Evolutionary conservation across 2,888 invertebrate genomes (phyloP).

Genomic region (Drosophila kanekoi): DNA sequence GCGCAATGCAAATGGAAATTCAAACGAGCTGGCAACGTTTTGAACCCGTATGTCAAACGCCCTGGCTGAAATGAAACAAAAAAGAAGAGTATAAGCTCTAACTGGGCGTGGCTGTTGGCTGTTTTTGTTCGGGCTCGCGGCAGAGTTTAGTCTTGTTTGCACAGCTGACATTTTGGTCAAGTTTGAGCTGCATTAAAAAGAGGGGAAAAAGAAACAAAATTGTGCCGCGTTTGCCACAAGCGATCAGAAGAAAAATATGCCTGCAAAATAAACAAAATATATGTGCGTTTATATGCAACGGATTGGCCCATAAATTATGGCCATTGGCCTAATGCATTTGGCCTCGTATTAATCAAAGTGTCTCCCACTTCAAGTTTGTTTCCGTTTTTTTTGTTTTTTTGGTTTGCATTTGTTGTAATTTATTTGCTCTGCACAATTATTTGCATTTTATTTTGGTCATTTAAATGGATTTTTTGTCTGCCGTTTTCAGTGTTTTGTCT

Average conservation of each 20-base stretch:
- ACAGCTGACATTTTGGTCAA: constrained; percentile 76
- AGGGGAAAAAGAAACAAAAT: constrained; percentile 17
- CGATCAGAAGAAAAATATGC: constrained; percentile 42
- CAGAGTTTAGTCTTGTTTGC: constrained; percentile 62
- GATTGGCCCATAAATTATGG: constrained; percentile 65
- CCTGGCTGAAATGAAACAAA: constrained; percentile 11
- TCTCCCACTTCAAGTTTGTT: constrained; percentile 50
- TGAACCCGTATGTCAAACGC: constrained; percentile 65
- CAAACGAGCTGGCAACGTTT: constrained; percentile 64
- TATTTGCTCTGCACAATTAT: constrained; percentile 71
- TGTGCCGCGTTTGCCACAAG: constrained; percentile 20
- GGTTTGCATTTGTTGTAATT: constrained; percentile 55
- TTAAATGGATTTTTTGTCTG: constrained; percentile 27
- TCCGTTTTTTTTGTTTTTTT: constrained; percentile 43
- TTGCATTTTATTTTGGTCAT: constrained; percentile 66
- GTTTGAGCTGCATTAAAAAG: constrained; percentile 46
- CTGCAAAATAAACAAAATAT: constrained; percentile 23
- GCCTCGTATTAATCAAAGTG: constrained; percentile 77
- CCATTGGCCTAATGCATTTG: constrained; percentile 76
- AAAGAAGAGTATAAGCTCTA: constrained; percentile 5
- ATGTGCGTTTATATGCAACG: not conserved
- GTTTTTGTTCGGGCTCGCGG: constrained; percentile 32
- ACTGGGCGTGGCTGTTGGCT: constrained; percentile 19
- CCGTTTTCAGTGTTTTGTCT: constrained; percentile 6
- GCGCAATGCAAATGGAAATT: constrained; percentile 62